Conservation (phyloP, 2,888 invertebrate genomes). For the Lochmaea capreae region DNA sequence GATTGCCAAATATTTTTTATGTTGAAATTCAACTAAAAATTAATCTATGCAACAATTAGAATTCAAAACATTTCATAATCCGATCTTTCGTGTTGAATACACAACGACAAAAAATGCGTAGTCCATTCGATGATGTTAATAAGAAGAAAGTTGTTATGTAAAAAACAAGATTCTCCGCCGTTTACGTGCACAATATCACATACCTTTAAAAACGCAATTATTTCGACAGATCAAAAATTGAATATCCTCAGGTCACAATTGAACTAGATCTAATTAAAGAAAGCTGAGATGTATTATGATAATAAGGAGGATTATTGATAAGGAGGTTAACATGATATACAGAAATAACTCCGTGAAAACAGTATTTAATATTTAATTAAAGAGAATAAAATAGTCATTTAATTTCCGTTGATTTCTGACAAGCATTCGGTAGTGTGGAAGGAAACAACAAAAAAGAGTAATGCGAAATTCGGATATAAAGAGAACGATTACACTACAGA, state of each 20-base stretch:
- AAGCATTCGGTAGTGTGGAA: too few species aligned
- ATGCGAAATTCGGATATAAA: too few species aligned
- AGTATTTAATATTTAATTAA: too few species aligned
- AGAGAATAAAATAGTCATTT: too few species aligned
- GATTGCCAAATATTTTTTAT: too few species aligned
- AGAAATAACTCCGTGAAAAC: too few species aligned
- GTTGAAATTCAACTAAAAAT: too few species aligned
- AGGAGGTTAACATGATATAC: too few species aligned
- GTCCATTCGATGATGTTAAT: slow-evolving; percentile 11
- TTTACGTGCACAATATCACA: neutral
- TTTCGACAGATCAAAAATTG: neutral
- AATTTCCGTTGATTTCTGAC: too few species aligned
- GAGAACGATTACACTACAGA: too few species aligned
- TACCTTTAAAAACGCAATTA: neutral
- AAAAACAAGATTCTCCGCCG: neutral
- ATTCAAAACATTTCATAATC: slow-evolving; percentile 3
- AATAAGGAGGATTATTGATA: neutral
- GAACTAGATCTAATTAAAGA: neutral
- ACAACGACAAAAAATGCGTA: neutral
- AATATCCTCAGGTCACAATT: too few species aligned
- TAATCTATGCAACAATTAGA: neutral
- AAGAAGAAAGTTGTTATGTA: slow-evolving; percentile 16
- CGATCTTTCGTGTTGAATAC: neutral
- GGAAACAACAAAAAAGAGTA: too few species aligned
- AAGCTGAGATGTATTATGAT: neutral